Evolutionary conservation across 2,888 invertebrate genomes (phyloP).

Genomic region (Cheilosia soror): DNA sequence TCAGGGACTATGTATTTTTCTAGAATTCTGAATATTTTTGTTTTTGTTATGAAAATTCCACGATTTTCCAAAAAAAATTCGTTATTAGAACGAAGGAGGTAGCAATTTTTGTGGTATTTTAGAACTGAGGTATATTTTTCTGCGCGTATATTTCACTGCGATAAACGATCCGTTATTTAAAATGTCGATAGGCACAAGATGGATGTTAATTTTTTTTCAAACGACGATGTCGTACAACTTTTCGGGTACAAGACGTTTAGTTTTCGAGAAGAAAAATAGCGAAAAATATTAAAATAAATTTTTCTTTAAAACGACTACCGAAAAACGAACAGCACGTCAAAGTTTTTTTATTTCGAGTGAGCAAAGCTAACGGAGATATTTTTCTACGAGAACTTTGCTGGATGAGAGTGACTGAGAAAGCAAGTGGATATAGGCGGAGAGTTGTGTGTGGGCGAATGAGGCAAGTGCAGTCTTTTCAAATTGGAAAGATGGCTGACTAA

Average conservation of each 20-base stretch:
- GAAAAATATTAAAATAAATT: constrained; percentile 35
- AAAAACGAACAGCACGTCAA: constrained; percentile 62
- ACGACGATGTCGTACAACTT: not conserved
- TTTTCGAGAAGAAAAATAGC: constrained; percentile 26
- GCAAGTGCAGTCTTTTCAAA: not conserved
- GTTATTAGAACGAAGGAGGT: not conserved
- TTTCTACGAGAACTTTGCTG: not conserved
- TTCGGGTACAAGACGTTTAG: not conserved
- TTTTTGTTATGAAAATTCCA: constrained; percentile 44
- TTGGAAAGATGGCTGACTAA: not conserved
- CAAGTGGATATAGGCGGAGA: not conserved
- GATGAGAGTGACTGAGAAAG: constrained; percentile 5
- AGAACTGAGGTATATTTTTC: constrained; percentile 45
- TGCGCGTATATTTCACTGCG: constrained; percentile 39
- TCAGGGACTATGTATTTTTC: constrained; percentile 29
- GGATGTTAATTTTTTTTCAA: constrained; percentile 22
- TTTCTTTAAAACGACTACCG: constrained; percentile 48
- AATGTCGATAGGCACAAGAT: constrained; percentile 49
- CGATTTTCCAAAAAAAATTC: not conserved
- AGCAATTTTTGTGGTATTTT: constrained; percentile 7
- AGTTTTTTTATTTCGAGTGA: constrained; percentile 37
- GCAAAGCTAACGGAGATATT: not conserved
- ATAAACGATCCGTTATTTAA: constrained; percentile 23
- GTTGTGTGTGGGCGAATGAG: constrained; percentile 18
- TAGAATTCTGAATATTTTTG: constrained; percentile 42